Evolutionary conservation across 2,888 invertebrate genomes (phyloP).

Genomic region (Diaperis boleti): DNA sequence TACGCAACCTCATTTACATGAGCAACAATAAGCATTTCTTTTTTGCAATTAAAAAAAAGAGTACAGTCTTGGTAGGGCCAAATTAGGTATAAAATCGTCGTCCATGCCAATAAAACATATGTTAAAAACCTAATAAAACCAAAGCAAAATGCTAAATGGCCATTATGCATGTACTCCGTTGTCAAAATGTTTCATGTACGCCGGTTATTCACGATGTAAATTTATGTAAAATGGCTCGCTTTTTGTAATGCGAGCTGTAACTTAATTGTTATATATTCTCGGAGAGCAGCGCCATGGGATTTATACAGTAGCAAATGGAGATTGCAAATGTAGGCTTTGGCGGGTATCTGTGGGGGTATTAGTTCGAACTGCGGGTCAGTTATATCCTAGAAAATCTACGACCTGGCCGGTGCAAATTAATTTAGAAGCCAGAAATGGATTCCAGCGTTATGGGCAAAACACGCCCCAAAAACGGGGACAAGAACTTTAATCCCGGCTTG

Average conservation of each 20-base stretch:
- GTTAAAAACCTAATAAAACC: constrained; percentile 57
- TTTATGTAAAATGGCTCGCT: constrained; percentile 64
- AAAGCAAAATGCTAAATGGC: constrained; percentile 57
- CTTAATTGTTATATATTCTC: constrained; percentile 63
- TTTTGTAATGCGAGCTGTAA: constrained; percentile 61
- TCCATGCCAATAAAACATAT: constrained; percentile 48
- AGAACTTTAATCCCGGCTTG: constrained; percentile 18
- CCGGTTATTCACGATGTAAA: constrained; percentile 63
- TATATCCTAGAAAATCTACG: constrained; percentile 36
- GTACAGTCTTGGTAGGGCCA: constrained; percentile 21
- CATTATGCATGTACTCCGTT: constrained; percentile 59
- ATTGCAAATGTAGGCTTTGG: constrained; percentile 28
- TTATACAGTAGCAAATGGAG: constrained; percentile 31
- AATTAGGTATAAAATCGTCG: constrained; percentile 48
- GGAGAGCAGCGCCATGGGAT: constrained; percentile 52
- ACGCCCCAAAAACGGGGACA: constrained; percentile 1
- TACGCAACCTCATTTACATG: constrained; percentile 18
- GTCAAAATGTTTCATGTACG: constrained; percentile 60
- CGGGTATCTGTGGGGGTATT: constrained; percentile 7
- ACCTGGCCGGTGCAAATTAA: constrained; percentile 36
- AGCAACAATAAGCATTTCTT: constrained; percentile 1
- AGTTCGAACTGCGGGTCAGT: constrained; percentile 30
- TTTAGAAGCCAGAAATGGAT: constrained; percentile 35
- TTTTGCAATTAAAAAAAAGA: constrained; percentile 14
- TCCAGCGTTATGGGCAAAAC: background rate